A percentile compares a stretch with the other conserved stretches of the same genome.
phyloP scores from a whole-genome alignment of 2,113 vertebrate species.

The Callorhinus ursinus region DNA sequence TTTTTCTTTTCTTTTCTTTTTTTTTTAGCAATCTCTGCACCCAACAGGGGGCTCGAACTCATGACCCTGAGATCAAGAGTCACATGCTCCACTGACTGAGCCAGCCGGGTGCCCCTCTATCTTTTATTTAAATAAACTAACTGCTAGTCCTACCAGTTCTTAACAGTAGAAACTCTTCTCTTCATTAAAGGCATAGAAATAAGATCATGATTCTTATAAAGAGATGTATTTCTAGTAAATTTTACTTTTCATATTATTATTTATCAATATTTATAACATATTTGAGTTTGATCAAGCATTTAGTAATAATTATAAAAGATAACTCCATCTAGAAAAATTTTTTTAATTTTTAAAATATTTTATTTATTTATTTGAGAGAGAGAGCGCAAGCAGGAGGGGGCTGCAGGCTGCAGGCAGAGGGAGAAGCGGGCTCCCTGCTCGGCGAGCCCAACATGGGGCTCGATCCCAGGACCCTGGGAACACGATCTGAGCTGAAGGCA shows the following conservation, averaged over 20 bases:
- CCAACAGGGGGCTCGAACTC: not conserved
- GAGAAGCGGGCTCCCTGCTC: not conserved
- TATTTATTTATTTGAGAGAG: not conserved
- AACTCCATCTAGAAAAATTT: not conserved
- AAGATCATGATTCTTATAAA: not conserved
- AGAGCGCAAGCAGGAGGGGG: not conserved
- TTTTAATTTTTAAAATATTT: not conserved
- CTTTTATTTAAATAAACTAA: not conserved
- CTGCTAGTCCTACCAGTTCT: not conserved
- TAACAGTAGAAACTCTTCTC: not conserved
- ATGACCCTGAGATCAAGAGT: not conserved
- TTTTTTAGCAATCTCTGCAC: not conserved
- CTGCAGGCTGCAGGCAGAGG: no score
- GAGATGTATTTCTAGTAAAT: not conserved
- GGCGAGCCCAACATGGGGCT: fast-evolving
- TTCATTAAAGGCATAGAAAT: not conserved
- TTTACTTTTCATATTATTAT: not conserved
- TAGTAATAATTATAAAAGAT: not conserved
- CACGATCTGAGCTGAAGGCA: not conserved
- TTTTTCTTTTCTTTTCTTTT: not conserved
- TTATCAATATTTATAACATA: not conserved
- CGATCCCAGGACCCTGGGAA: not conserved
- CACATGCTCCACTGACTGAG: not conserved
- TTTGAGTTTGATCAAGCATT: not conserved
- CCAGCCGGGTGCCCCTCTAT: not conserved